Evolutionary conservation across 2,888 invertebrate genomes (phyloP), one percentile per base, ranked within the genome.

Genomic region (Lordiphosa andalusiaca): DNA sequence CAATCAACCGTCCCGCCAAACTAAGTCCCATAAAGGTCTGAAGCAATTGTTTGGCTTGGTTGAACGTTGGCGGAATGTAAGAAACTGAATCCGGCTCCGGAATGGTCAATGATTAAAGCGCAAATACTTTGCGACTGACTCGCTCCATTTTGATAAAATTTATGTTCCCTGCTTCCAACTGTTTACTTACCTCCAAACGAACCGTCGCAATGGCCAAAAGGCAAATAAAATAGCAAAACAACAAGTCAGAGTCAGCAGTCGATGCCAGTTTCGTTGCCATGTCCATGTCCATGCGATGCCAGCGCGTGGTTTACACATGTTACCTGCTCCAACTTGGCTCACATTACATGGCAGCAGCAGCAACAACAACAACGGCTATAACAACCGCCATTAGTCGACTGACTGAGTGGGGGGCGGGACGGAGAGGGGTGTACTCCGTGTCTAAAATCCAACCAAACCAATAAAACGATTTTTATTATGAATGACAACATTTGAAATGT

Each of bases 401-500:
- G 38, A 36, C 57, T 36, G 35, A n/a, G 9, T 42, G 41, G 16
- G 42, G 50, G 58, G 19, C 21, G 39, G 44, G 9, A 3, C 40
- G 49, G 2, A 13, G 13, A n/a, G n/a, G n/a, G n/a, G n/a, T n/a
- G n/a, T n/a, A n/a, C 30, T 10, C 23, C 13, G 25, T n/a, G 30
- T 30, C 30, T 30, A 30, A 30, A 30, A 10, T 39, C 4, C 16
- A 23, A 23, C 13, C 39, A 21, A 52, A 61, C 50, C 60, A 59
- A 63, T 63, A 62, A 48, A 63, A 51, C 63, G 63, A 63, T 55
- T 70, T 75, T 75, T 70, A 75, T 75, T 75, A 62, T 75, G 76
- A 75, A 80, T 80, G 76, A 77, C 76, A 77, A 80, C 81, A 77
- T 76, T 77, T 76, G 76, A 77, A 77, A 80, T 76, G 73, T 80